These are phyloP conservation scores for Endotricha flammealis DNA, from an alignment of 2,888 invertebrate genomes.

Conservation along the genomic window DNA sequence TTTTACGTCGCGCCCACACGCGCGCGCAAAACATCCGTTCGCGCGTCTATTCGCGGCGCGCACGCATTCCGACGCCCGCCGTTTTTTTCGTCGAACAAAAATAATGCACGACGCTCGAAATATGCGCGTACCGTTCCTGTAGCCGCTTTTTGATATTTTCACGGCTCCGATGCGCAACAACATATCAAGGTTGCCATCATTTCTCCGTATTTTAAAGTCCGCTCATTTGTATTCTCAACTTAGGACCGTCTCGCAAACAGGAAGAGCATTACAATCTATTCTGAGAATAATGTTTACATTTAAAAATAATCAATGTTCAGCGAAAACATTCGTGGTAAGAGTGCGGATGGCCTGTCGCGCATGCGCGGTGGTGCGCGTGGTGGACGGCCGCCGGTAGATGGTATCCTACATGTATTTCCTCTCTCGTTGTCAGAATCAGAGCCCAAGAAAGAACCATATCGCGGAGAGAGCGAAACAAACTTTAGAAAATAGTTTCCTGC, in stretches of 20 bases:
- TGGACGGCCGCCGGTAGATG: slow-evolving; percentile 21
- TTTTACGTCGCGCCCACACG: slow-evolving; percentile 39
- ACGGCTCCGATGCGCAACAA: slow-evolving; percentile 27
- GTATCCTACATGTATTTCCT: slow-evolving; percentile 54
- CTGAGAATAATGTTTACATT: too few species aligned
- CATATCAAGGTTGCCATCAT: slow-evolving; percentile 30
- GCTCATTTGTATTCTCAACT: background rate
- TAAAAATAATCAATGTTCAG: too few species aligned
- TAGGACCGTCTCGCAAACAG: too few species aligned
- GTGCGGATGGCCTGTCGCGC: background rate
- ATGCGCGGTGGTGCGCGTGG: slow-evolving; percentile 17
- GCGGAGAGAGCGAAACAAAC: slow-evolving; percentile 76
- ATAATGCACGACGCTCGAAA: slow-evolving; percentile 60
- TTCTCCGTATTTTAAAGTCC: background rate
- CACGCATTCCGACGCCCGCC: slow-evolving; percentile 58
- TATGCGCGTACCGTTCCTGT: slow-evolving; percentile 43
- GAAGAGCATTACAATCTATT: too few species aligned
- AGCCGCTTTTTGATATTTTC: slow-evolving; percentile 28
- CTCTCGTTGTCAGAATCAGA: slow-evolving; percentile 73
- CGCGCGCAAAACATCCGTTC: slow-evolving; percentile 60
- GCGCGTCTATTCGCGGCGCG: slow-evolving; percentile 59
- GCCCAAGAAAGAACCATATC: slow-evolving; percentile 74
- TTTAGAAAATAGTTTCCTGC: slow-evolving; percentile 74
- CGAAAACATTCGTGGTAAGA: too few species aligned
- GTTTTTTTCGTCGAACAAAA: slow-evolving; percentile 61